phyloP scores from a whole-genome alignment of 1,140 invertebrate genomes.

The Drosophila kohkoa region DNA sequence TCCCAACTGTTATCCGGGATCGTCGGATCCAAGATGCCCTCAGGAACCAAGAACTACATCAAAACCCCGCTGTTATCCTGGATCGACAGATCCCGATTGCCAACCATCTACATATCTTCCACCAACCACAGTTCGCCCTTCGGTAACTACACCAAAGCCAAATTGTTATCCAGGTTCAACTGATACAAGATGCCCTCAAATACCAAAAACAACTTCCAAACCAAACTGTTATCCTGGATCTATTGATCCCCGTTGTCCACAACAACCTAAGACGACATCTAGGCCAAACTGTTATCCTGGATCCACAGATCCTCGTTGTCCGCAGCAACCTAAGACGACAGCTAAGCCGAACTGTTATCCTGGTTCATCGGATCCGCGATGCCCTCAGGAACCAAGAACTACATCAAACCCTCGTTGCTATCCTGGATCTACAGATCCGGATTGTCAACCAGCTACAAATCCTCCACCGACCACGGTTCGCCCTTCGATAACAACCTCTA shows the following conservation, averaged over 20 bases:
- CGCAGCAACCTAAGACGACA: not conserved
- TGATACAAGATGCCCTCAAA: not conserved
- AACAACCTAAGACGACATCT: slow-evolving; percentile 44
- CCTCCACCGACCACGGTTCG: slow-evolving; percentile 56
- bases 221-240: slow-evolving; percentile 32
- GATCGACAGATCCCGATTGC: slow-evolving; percentile 85
- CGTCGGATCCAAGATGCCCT: slow-evolving; percentile 79
- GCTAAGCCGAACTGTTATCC: not conserved
- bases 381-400: not conserved
- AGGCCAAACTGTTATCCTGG: slow-evolving; percentile 82
- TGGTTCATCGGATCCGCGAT: not conserved
- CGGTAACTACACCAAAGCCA: too few relatives aligned
- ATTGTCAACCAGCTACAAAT: slow-evolving; percentile 67
- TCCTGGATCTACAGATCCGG: slow-evolving; percentile 74
- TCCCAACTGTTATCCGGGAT: slow-evolving; percentile 74
- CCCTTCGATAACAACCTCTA: slow-evolving; percentile 82
- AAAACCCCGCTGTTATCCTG: slow-evolving; percentile 80
- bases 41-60: slow-evolving; percentile 20
- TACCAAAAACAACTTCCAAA: not conserved
- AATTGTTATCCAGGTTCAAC: not conserved
- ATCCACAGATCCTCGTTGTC: slow-evolving; percentile 19
- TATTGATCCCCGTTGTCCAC: slow-evolving; percentile 19
- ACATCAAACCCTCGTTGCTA: not conserved
- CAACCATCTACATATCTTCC: slow-evolving; percentile 46
- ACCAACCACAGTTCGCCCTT: slow-evolving; percentile 28